Evolutionary conservation across 2,113 vertebrate genomes (phyloP).

Genomic region (Polypterus bichir): DNA sequence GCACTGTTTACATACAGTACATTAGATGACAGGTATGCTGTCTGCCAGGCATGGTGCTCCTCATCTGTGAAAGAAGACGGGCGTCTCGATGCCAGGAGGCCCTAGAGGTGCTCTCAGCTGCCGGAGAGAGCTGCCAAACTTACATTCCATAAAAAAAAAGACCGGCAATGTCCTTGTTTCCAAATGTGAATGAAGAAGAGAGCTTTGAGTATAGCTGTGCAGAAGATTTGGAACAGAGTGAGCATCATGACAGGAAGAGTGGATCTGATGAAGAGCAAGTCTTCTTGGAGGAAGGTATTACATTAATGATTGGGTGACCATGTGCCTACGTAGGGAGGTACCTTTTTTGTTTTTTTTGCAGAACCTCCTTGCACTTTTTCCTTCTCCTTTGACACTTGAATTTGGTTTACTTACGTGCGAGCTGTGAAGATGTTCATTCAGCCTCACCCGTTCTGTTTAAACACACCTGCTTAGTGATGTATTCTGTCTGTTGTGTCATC

Average conservation of each 20-base stretch:
- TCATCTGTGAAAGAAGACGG: background rate
- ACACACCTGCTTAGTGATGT: too few species aligned
- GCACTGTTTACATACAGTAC: constrained; percentile 9
- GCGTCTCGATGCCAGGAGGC: background rate
- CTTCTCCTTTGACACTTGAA: too few species aligned
- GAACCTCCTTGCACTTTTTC: too few species aligned
- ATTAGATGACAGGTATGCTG: constrained; percentile 30
- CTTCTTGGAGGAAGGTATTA: constrained; percentile 61
- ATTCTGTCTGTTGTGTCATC: too few species aligned
- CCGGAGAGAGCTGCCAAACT: background rate
- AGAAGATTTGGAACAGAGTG: constrained; percentile 23
- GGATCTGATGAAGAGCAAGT: constrained; percentile 29
- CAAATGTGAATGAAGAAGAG: constrained; percentile 38
- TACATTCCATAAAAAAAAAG: constrained; percentile 22
- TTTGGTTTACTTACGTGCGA: too few species aligned
- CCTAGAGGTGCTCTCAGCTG: constrained; percentile 11
- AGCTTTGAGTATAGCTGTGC: constrained; percentile 46
- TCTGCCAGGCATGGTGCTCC: constrained; percentile 28
- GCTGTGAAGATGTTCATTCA: too few species aligned
- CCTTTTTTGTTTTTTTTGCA: too few species aligned
- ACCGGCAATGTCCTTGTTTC: constrained; percentile 46
- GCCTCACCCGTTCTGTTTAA: too few species aligned
- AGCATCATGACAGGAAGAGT: constrained; percentile 7
- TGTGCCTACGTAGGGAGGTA: too few species aligned
- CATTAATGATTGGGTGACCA: too few species aligned